Percentiles rank a stretch among this genome's conserved stretches.
Evolutionary conservation across 2,113 vertebrate species (phyloP).

Genomic region (Mormyrus lacerda): DNA sequence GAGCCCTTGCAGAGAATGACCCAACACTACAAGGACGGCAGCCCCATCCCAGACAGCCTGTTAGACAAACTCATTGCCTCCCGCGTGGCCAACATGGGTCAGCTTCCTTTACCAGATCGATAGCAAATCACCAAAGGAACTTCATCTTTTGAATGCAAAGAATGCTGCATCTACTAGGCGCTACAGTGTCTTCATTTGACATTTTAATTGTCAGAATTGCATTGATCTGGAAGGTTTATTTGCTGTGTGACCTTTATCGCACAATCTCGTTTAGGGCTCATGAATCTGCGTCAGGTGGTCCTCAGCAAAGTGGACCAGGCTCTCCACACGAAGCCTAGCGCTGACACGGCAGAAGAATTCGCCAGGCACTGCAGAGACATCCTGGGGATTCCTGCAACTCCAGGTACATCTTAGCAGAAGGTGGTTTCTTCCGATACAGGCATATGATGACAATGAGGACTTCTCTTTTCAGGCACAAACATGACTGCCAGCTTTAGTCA

Average conservation of each 20-base stretch:
- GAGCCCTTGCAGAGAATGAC: slow-evolving; percentile 82
- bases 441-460: background rate
- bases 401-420: slow-evolving; percentile 57
- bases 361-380: slow-evolving; percentile 74
- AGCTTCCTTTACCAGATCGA: background rate
- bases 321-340: slow-evolving; percentile 64
- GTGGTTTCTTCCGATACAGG: background rate
- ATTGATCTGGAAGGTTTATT: background rate
- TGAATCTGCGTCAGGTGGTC: slow-evolving; percentile 88
- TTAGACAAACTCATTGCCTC: slow-evolving; percentile 82
- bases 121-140: background rate
- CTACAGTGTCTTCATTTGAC: background rate
- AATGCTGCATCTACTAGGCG: background rate
- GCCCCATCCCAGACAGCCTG: slow-evolving; percentile 64
- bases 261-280: slow-evolving; percentile 62
- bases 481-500: slow-evolving; percentile 69
- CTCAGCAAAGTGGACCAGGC: slow-evolving; percentile 88
- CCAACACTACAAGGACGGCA: slow-evolving; percentile 78
- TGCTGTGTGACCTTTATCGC: background rate
- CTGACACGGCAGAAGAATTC: slow-evolving; percentile 76
- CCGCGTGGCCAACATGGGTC: slow-evolving; percentile 86
- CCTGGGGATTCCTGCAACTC: slow-evolving; percentile 80
- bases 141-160: background rate
- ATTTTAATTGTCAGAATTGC: background rate
- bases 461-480: slow-evolving; percentile 54